Conservation (phyloP, 2,797 vertebrate species). For the Notoglanidium macrostoma region DNA sequence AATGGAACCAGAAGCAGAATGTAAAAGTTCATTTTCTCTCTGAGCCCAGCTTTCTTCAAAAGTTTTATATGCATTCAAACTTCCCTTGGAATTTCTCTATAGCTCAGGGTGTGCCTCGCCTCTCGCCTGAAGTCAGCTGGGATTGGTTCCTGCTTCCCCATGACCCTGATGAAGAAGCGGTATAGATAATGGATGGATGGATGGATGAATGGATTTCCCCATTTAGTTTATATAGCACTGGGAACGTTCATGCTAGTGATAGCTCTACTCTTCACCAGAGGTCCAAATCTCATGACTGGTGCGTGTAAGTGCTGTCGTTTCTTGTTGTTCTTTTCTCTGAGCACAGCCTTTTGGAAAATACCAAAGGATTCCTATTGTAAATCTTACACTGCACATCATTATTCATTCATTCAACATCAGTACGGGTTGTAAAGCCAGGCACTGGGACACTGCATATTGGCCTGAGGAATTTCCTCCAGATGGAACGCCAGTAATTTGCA, state of each 20-base stretch:
- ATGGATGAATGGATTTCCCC: not conserved
- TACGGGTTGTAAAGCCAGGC: not conserved
- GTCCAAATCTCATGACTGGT: not conserved
- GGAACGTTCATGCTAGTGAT: not conserved
- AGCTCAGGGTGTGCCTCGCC: no score
- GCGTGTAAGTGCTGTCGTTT: not conserved
- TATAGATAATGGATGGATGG: no score
- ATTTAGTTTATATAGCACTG: not conserved
- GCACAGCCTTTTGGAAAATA: not conserved
- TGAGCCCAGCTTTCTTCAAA: not conserved
- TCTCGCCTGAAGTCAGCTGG: no score
- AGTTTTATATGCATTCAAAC: not conserved
- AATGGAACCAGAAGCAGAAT: not conserved
- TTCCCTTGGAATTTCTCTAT: not conserved
- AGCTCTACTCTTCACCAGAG: not conserved
- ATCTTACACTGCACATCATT: not conserved
- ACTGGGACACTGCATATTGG: not conserved
- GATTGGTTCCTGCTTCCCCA: no score
- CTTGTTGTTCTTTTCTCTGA: not conserved
- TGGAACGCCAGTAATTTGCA: not conserved
- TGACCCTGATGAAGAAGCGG: no score
- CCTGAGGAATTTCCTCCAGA: not conserved
- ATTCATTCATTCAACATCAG: not conserved
- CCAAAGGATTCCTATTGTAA: not conserved
- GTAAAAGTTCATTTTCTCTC: not conserved